These are phyloP conservation scores for Lypha dubia DNA, from an alignment of 2,888 invertebrate species.

Conservation along the genomic window DNA sequence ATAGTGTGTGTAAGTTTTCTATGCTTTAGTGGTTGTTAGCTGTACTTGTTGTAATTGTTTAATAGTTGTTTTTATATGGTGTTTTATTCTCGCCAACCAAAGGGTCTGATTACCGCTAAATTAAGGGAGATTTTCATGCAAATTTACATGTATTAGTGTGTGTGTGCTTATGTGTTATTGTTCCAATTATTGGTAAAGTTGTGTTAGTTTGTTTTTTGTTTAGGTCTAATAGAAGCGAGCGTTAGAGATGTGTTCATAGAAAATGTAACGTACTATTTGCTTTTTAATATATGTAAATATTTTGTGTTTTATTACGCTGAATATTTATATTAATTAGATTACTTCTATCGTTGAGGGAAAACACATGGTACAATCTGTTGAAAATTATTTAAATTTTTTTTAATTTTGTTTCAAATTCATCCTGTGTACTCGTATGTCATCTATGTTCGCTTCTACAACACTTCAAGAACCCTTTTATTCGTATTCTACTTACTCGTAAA, in stretches of 20 bases:
- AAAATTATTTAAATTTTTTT: no score
- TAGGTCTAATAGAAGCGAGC: neutral
- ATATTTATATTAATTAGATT: no score
- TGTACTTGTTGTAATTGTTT: constrained; percentile 49
- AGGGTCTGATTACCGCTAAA: constrained; percentile 24
- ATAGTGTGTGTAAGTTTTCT: constrained; percentile 12
- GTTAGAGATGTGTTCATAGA: neutral
- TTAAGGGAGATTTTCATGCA: constrained; percentile 25
- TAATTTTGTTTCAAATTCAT: no score
- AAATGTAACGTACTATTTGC: neutral
- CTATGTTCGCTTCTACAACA: no score
- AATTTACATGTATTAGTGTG: constrained; percentile 11
- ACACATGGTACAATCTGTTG: no score
- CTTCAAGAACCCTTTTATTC: no score
- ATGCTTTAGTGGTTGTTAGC: constrained; percentile 30
- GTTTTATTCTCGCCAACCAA: constrained; percentile 33
- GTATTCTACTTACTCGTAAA: no score
- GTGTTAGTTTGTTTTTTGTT: neutral
- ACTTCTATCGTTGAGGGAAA: no score
- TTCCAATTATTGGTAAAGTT: neutral
- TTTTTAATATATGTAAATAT: no score
- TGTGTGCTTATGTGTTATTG: constrained; percentile 20
- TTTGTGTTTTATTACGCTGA: no score
- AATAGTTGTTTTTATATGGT: constrained; percentile 51
- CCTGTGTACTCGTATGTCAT: no score